Conservation (phyloP, 2,888 invertebrate genomes). For the Morpho deidamia region DNA sequence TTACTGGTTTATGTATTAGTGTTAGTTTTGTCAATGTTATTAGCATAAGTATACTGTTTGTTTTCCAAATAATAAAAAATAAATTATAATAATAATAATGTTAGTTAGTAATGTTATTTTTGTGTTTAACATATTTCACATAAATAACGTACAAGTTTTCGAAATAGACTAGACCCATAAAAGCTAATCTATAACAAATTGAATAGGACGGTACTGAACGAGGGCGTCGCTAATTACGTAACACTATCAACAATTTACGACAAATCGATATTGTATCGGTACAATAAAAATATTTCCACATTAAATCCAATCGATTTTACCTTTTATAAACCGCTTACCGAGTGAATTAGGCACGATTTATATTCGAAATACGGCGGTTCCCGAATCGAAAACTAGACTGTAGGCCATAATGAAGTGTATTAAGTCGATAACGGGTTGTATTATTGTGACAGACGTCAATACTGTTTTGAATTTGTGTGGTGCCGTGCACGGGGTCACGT, state of each 20-base stretch:
- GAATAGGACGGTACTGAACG: neutral
- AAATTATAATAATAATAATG: too few species aligned
- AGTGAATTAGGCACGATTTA: conserved; percentile 27
- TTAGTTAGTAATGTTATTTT: too few species aligned
- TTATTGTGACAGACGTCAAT: conserved; percentile 29
- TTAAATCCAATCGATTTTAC: conserved; percentile 24
- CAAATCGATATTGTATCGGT: conserved; percentile 21
- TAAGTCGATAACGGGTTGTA: conserved; percentile 24
- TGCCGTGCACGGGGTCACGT: conserved; percentile 19
- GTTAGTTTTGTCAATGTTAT: too few species aligned
- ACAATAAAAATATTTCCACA: conserved; percentile 18
- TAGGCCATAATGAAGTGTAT: conserved; percentile 23
- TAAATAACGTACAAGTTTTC: too few species aligned
- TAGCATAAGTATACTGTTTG: too few species aligned
- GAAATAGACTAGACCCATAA: neutral
- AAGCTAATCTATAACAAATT: conserved; percentile 4
- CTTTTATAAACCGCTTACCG: conserved; percentile 25
- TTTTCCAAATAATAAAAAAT: too few species aligned
- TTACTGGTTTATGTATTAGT: too few species aligned
- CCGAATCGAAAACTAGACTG: conserved; percentile 26
- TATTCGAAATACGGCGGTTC: conserved; percentile 25
- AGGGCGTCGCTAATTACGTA: conserved; percentile 4
- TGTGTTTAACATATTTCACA: too few species aligned
- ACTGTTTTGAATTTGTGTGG: conserved; percentile 24
- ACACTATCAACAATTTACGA: conserved; percentile 7